Evolutionary conservation across 1,140 invertebrate species (phyloP).

Genomic region (Hermetia illucens): DNA sequence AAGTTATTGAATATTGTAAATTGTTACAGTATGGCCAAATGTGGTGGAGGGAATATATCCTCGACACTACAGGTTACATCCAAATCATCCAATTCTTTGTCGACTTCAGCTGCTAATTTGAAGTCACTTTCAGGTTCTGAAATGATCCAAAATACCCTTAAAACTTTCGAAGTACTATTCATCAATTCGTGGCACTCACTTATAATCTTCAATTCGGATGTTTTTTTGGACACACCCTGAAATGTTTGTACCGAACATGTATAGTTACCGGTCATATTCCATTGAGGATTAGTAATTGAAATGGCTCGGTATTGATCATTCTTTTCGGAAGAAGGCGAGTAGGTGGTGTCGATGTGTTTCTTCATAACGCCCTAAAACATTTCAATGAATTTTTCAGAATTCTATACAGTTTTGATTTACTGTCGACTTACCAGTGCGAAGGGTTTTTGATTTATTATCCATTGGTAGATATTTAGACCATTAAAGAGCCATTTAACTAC

Average conservation of each 20-base stretch:
- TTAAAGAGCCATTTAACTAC: slow-evolving; percentile 6
- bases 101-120: not conserved
- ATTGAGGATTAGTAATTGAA: slow-evolving; percentile 2
- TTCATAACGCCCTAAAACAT: not conserved
- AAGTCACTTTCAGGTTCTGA: not conserved
- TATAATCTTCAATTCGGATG: slow-evolving; percentile 3
- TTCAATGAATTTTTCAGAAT: not conserved
- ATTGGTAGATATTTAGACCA: slow-evolving; percentile 2
- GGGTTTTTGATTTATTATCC: slow-evolving; percentile 2
- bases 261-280: slow-evolving; percentile 4
- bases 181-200: slow-evolving; percentile 1
- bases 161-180: slow-evolving; percentile 1
- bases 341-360: slow-evolving; percentile 1
- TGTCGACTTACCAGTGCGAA: not conserved
- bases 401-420: no score
- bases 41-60: no score
- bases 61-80: not conserved
- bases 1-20: not conserved
- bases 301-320: slow-evolving; percentile 2
- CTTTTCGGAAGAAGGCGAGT: not conserved
- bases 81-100: not conserved
- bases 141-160: slow-evolving; percentile 2
- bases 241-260: slow-evolving; percentile 4
- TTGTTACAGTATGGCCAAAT: no score
- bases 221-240: not conserved